Evolutionary conservation across 2,888 invertebrate genomes (phyloP).

Genomic region (Oxyteleia sp.): DNA sequence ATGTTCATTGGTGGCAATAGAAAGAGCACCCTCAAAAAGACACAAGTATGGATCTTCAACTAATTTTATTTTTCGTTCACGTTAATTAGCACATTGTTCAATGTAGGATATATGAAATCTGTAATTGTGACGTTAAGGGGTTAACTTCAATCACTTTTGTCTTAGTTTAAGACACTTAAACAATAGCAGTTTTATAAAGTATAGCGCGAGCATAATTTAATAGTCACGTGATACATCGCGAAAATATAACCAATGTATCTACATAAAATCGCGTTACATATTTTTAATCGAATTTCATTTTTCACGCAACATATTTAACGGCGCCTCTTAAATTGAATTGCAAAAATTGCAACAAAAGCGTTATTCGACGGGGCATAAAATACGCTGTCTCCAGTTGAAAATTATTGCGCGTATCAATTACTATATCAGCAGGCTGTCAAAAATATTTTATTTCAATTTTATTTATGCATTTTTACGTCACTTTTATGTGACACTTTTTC

Average conservation of each 20-base stretch:
- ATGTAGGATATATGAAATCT: too few relatives aligned
- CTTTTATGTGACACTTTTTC: conserved; percentile 57
- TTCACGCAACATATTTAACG: conserved; percentile 61
- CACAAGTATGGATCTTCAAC: too few relatives aligned
- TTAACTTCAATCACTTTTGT: too few relatives aligned
- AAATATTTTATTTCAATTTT: conserved; percentile 63
- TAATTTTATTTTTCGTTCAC: too few relatives aligned
- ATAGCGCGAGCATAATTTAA: background rate
- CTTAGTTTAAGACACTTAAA: too few relatives aligned
- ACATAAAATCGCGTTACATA: conserved; percentile 30
- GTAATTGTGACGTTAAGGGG: too few relatives aligned
- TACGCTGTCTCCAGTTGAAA: conserved; percentile 35
- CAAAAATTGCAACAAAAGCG: conserved; percentile 60
- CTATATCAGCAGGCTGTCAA: conserved; percentile 59
- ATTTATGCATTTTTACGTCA: conserved; percentile 52
- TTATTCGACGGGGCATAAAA: conserved; percentile 45
- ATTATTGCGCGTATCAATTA: conserved; percentile 61
- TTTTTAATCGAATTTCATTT: conserved; percentile 56
- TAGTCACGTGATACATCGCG: conserved; percentile 11
- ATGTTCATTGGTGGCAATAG: too few relatives aligned
- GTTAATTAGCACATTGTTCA: too few relatives aligned
- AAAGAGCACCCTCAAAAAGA: too few relatives aligned
- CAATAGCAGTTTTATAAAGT: too few relatives aligned
- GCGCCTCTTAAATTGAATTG: conserved; percentile 50
- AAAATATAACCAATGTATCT: conserved; percentile 26